phyloP scores from a whole-genome alignment of 2,113 vertebrate genomes.

The human (Homo sapiens) region DNA sequence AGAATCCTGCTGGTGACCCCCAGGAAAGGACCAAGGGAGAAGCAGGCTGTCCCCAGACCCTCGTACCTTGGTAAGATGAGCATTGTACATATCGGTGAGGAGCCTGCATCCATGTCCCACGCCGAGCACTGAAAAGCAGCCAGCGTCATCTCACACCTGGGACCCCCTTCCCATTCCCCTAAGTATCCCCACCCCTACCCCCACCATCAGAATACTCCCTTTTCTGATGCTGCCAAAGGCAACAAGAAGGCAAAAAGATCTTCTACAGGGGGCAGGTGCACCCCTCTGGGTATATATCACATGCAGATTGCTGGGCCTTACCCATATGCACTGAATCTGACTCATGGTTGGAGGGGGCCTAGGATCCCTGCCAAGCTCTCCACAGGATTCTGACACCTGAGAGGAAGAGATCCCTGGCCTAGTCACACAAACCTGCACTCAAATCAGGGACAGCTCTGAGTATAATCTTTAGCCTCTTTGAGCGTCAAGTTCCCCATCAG shows the following conservation, averaged over 20 bases:
- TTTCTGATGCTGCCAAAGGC: not conserved
- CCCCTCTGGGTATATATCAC: fast-evolving
- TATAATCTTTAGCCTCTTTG: not conserved
- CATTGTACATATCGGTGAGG: slow-evolving; percentile 85
- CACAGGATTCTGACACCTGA: not conserved
- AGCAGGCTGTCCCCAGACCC: not conserved
- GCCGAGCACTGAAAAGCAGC: slow-evolving; percentile 89
- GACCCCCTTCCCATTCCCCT: not conserved
- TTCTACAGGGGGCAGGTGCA: too few relatives aligned
- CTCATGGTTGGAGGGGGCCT: not conserved
- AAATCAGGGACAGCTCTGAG: not conserved
- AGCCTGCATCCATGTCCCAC: slow-evolving; percentile 87
- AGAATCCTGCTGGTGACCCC: not conserved
- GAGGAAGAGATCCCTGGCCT: not conserved
- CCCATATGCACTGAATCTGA: not conserved
- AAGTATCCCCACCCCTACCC: too few relatives aligned
- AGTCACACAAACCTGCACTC: not conserved
- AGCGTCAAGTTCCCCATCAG: not conserved
- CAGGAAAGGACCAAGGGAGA: not conserved
- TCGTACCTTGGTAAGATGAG: slow-evolving; percentile 90
- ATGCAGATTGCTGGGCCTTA: not conserved
- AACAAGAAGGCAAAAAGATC: not conserved
- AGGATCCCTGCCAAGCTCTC: not conserved
- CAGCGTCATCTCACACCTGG: not conserved
- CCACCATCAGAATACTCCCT: not conserved